A percentile compares a stretch with the other conserved stretches of the same genome.
phyloP scores from a whole-genome alignment of 2,113 vertebrate genomes.

The Phaethornis superciliosus region DNA sequence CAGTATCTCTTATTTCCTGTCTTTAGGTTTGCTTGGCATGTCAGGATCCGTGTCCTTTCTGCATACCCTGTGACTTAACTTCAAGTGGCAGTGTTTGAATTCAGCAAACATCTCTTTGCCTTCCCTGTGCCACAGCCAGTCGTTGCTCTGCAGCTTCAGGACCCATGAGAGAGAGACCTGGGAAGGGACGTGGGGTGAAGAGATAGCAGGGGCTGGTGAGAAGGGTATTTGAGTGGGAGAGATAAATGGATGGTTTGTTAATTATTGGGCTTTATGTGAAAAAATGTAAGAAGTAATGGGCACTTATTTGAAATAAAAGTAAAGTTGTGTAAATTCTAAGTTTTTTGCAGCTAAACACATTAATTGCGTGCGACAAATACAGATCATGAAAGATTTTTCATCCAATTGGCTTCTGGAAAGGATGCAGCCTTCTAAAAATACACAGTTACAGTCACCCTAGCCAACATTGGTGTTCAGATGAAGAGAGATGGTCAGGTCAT shows the following conservation, averaged over 20 bases:
- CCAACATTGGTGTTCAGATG: neutral
- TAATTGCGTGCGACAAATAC: slow-evolving; percentile 21
- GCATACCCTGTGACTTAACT: neutral
- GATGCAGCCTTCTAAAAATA: slow-evolving; percentile 38
- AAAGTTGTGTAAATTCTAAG: neutral
- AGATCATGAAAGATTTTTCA: slow-evolving; percentile 29
- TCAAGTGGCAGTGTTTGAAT: neutral
- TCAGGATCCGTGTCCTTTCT: neutral
- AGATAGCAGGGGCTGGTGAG: neutral
- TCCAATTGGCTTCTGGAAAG: slow-evolving; percentile 33
- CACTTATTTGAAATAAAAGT: neutral
- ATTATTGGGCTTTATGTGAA: neutral
- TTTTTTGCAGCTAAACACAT: neutral
- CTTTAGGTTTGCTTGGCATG: neutral
- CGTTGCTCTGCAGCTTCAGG: neutral
- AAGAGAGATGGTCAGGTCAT: neutral
- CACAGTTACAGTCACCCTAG: neutral
- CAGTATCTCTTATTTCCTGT: neutral
- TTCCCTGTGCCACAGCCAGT: neutral
- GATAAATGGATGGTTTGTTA: neutral
- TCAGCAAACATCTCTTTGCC: neutral
- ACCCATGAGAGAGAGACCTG: too few relatives aligned
- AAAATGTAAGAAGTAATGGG: neutral
- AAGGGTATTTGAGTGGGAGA: too few relatives aligned
- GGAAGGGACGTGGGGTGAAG: fast-evolving